phyloP scores from a whole-genome alignment of 2,888 invertebrate genomes.

The Periphyllus acericola region DNA sequence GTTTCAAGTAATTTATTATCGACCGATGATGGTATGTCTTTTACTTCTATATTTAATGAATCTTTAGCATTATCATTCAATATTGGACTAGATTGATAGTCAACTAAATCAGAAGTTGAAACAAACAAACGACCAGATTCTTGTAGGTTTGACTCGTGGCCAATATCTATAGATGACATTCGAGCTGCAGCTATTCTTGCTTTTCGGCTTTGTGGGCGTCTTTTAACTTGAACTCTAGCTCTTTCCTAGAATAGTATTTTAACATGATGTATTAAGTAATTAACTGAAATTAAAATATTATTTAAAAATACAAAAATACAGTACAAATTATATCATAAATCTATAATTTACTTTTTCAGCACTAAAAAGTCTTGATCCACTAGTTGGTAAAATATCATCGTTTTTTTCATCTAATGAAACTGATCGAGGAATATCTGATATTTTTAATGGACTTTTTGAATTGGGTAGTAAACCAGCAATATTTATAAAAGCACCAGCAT shows the following conservation, averaged over 20 bases:
- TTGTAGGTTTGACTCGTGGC: not conserved
- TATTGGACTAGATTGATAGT: constrained; percentile 34
- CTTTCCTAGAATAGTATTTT: constrained; percentile 22
- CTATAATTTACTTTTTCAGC: constrained; percentile 51
- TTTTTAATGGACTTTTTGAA: constrained; percentile 13
- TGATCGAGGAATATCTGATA: constrained; percentile 21
- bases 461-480: constrained; percentile 35
- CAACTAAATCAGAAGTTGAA: constrained; percentile 50
- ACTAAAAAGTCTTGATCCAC: constrained; percentile 47
- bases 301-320: not conserved
- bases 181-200: constrained; percentile 43
- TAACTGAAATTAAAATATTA: not conserved
- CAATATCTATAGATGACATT: constrained; percentile 40
- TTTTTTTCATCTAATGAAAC: constrained; percentile 37
- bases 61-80: not conserved
- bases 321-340: not conserved
- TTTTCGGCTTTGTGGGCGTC: constrained; percentile 55
- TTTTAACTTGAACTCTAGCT: constrained; percentile 56
- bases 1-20: not conserved
- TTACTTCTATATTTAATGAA: not conserved
- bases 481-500: constrained; percentile 52
- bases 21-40: not conserved
- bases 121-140: constrained; percentile 17
- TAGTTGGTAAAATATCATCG: constrained; percentile 21
- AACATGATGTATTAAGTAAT: not conserved